Conservation (phyloP, 2,113 vertebrate genomes). For the Syngnathoides biaculeatus region DNA sequence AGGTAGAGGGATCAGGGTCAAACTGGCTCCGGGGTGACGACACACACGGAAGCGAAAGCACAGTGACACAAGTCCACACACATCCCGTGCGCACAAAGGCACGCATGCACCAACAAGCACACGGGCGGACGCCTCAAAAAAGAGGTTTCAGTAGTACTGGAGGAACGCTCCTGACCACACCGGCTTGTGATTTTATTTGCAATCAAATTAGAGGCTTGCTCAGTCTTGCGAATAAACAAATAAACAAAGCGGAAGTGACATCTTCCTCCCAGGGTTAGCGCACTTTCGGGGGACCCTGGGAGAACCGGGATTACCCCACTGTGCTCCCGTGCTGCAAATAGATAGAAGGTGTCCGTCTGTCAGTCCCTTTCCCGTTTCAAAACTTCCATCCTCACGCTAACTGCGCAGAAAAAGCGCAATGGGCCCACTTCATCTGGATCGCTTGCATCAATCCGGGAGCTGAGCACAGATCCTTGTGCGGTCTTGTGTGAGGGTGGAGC, state of each 20-base stretch:
- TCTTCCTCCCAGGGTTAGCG: constrained; percentile 4
- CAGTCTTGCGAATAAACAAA: constrained; percentile 14
- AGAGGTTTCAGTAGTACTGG: constrained; percentile 3
- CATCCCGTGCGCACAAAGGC: constrained; percentile 11
- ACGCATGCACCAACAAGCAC: neutral
- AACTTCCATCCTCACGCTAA: constrained; percentile 33
- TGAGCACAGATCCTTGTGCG: constrained; percentile 22
- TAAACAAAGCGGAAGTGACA: constrained; percentile 22
- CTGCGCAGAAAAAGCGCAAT: constrained; percentile 34
- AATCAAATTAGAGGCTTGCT: constrained; percentile 23
- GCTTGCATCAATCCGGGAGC: constrained; percentile 31
- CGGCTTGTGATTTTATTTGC: constrained; percentile 11
- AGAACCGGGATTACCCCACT: constrained; percentile 30
- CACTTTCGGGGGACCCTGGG: constrained; percentile 10
- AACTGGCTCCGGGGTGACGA: constrained; percentile 50
- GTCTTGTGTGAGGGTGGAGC: constrained; percentile 20
- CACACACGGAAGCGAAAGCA: neutral
- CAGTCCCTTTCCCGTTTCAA: constrained; percentile 16
- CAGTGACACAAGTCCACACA: constrained; percentile 15
- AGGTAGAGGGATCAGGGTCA: constrained; percentile 67
- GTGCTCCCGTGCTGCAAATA: constrained; percentile 46
- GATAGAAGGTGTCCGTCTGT: no score
- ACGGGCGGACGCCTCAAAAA: neutral
- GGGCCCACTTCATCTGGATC: constrained; percentile 38
- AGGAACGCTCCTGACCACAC: neutral